Base-by-base conservation (phyloP, 2,113 vertebrate species). In the Dipodomys spectabilis region DNA sequence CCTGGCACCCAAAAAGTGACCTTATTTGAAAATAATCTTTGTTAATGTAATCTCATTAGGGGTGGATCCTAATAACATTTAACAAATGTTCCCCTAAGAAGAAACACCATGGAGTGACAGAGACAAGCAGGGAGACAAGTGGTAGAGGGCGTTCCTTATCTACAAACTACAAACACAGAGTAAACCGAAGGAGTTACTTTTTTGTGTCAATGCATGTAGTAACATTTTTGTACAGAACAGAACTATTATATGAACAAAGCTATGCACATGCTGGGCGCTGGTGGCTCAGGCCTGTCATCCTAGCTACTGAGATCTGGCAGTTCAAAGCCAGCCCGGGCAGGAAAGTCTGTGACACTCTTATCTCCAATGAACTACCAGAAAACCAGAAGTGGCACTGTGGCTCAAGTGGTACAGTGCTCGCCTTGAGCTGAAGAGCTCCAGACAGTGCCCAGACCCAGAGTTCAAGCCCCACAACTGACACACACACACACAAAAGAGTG, bases 191-290 rank as follows among this genome's bases (percentile, higher is more conserved):
- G 49, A 60, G 23, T 39, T 39, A 39, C 39, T 12, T 88, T 32
- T 25, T 45, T 84, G 93, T 49, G 84, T 35, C 44, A 91, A 32
- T 27, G 44, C 39, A 88, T 11, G n/a, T n/a, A 87, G 19, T 25
- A 82, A 84, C 64, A 93, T 74, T 94, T 92, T 88, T 57, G 78
- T 20, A 96, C 91, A 45, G 49, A 73, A 82, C 4, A 78, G 20
- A 89, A 22, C 12, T 74, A 53, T 53, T 71, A 1, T 62, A 86
- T 57, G 77, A 90, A 90, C 10, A 88, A 74, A 95, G 77, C 82
- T 28, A 60, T 49, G 10, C 28, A 27, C 44, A 32, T 11, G 30
- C 11, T n/a, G 39, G 39, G 39, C 39, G 3, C 39, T 39, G 39
- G 39, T 39, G 39, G 39, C 39, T 39, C 39, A 39, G 5, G 5